Evolutionary conservation across 2,888 invertebrate genomes (phyloP).

Genomic region (Brachyopa scutellaris): DNA sequence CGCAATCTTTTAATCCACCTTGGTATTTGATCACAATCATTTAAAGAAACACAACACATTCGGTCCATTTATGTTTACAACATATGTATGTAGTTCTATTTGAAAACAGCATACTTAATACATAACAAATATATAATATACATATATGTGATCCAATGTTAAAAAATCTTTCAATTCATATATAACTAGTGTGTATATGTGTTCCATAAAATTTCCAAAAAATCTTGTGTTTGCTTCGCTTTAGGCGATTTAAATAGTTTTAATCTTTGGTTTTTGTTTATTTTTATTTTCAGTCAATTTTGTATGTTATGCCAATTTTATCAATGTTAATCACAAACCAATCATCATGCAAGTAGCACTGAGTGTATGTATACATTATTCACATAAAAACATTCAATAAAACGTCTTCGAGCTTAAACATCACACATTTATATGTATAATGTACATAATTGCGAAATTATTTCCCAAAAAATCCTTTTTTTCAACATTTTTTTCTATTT

Average conservation of each 20-base stretch:
- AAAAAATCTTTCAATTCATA: slow-evolving; percentile 47
- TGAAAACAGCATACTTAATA: slow-evolving; percentile 44
- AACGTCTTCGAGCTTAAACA: slow-evolving; percentile 50
- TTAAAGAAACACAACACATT: not conserved
- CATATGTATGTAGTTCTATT: slow-evolving; percentile 50
- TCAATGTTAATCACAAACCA: slow-evolving; percentile 44
- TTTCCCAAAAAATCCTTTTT: not conserved
- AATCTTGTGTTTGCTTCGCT: slow-evolving; percentile 39
- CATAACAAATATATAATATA: slow-evolving; percentile 57
- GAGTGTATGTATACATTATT: slow-evolving; percentile 4
- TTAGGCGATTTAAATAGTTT: slow-evolving; percentile 45
- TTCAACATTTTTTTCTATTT: slow-evolving; percentile 4
- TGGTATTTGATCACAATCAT: too few relatives aligned
- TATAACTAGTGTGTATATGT: slow-evolving; percentile 57
- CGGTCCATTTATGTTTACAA: slow-evolving; percentile 19
- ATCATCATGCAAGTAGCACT: slow-evolving; percentile 16
- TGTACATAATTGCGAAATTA: not conserved
- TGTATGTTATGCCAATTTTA: slow-evolving; percentile 23
- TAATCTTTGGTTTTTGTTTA: not conserved
- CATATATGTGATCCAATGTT: slow-evolving; percentile 28
- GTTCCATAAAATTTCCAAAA: slow-evolving; percentile 65
- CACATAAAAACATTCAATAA: slow-evolving; percentile 59
- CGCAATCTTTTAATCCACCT: too few relatives aligned
- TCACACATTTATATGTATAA: slow-evolving; percentile 32
- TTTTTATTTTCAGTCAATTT: slow-evolving; percentile 64